These are phyloP conservation scores for Hiodon alosoides DNA, from an alignment of 2,113 vertebrate genomes.

Conservation along the genomic window DNA sequence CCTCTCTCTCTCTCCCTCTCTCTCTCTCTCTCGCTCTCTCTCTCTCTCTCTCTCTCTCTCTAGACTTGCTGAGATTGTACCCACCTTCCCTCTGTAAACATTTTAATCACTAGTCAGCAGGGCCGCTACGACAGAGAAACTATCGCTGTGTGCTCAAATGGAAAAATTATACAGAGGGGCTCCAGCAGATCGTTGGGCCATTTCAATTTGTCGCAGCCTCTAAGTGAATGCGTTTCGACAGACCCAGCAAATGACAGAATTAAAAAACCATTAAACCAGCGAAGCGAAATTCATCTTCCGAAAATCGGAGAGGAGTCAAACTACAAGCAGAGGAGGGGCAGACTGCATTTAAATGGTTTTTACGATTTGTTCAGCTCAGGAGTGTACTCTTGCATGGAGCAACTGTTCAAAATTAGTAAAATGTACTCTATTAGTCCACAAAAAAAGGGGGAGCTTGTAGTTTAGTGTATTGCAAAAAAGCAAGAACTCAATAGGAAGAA, in stretches of 20 bases:
- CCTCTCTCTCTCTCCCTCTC: background rate
- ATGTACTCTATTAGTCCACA: no score
- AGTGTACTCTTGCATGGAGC: background rate
- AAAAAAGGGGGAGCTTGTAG: no score
- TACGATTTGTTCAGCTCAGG: background rate
- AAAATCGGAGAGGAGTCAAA: background rate
- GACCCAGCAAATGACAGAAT: slow-evolving; percentile 38
- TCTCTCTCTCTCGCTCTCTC: no score
- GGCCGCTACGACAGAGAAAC: slow-evolving; percentile 22
- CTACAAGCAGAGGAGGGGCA: background rate
- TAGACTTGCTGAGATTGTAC: background rate
- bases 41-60: background rate
- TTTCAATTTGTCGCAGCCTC: slow-evolving; percentile 33
- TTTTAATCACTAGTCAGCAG: slow-evolving; percentile 34
- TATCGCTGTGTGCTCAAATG: slow-evolving; percentile 5
- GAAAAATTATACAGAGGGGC: slow-evolving; percentile 22
- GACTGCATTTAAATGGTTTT: background rate
- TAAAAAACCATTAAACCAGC: slow-evolving; percentile 41
- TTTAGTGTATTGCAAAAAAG: background rate
- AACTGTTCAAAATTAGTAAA: no score
- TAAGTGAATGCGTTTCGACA: slow-evolving; percentile 45
- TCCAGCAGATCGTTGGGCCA: slow-evolving; percentile 29
- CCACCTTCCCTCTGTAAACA: slow-evolving; percentile 22
- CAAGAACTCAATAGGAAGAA: background rate
- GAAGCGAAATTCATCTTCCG: slow-evolving; percentile 27